Evolutionary conservation across 2,797 vertebrate species (phyloP), one percentile per base, ranked within the genome.

Genomic region (Toxotes lorentzi): DNA sequence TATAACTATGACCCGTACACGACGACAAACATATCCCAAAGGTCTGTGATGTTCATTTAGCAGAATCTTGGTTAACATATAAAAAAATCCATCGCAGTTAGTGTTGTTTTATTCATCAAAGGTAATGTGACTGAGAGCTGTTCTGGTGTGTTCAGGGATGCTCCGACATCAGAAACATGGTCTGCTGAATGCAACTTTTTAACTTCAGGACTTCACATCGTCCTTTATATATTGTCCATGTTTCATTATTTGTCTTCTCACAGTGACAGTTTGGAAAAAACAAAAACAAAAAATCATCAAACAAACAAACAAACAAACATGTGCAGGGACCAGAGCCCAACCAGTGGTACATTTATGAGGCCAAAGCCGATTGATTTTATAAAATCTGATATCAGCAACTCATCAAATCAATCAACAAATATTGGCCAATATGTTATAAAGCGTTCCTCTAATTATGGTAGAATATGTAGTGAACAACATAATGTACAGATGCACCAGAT

Each of bases 1-100:
- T 40, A 19, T 54, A 70, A 58, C 34, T 62, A 59, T 57, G 47
- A 67, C 50, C 27, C 64, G 58, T 80, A 63, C 43, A 70, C 64
- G 40, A 35, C 38, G 17, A 45, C 40, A 43, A 43, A 68, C 32
- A 32, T 50, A 34, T 67, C 53, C 32, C 1, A 8, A 40, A 32
- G 13, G 43, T 73, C 47, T 70, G 56, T 7, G 50, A 7, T 19
- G 5, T 63, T 23, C n/a, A 50, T 58, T 54, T 51, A 24, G 21
- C 9, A 41, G 45, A 50, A 65, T 61, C 12, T 40, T 21, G 13
- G 11, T 58, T 23, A 12, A 57, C 0, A 48, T 16, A 21, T 13
- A 70, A 43, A 17, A 70, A 43, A 4, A 66, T 51, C 24, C 16
- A 61, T 51, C 43, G 43, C 0, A 35, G n/a, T 21, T 23, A 12